Percentiles rank a stretch among this genome's conserved stretches.
Conservation (phyloP, 2,888 invertebrate genomes). For the Amiota minor region DNA sequence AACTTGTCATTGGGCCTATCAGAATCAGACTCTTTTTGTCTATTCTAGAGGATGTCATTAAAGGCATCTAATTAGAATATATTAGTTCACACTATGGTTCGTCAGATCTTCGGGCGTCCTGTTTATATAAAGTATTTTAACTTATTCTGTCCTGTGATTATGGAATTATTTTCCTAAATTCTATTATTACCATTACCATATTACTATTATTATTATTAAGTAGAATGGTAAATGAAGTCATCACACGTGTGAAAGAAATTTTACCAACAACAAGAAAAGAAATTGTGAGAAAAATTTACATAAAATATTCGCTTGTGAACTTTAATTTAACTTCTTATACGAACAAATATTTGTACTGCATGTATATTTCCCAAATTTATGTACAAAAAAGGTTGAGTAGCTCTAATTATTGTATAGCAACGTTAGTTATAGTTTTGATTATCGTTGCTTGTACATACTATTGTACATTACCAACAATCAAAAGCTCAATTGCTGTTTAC, state of each 20-base stretch:
- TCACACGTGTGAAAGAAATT: slow-evolving; percentile 27
- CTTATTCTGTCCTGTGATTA: too few species aligned
- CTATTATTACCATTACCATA: too few species aligned
- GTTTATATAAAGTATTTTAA: too few species aligned
- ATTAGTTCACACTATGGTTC: too few species aligned
- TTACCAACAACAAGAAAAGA: background rate
- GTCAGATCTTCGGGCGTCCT: too few species aligned
- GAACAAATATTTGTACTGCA: background rate
- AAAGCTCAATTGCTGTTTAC: slow-evolving; percentile 39
- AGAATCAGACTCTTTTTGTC: too few species aligned
- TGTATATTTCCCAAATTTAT: background rate
- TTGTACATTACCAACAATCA: slow-evolving; percentile 24
- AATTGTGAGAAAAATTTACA: slow-evolving; percentile 29
- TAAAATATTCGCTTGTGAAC: slow-evolving; percentile 26
- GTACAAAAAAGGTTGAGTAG: slow-evolving; percentile 2
- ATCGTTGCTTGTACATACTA: too few species aligned
- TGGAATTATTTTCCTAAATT: too few species aligned
- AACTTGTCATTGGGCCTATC: too few species aligned
- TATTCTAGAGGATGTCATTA: too few species aligned
- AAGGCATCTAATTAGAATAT: too few species aligned
- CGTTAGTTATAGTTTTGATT: slow-evolving; percentile 40
- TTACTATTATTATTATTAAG: too few species aligned
- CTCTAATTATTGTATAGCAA: slow-evolving; percentile 37
- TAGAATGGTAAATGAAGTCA: background rate
- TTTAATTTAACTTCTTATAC: background rate